Evolutionary conservation across 2,888 invertebrate species (phyloP).

Genomic region (Urechis unicinctus): DNA sequence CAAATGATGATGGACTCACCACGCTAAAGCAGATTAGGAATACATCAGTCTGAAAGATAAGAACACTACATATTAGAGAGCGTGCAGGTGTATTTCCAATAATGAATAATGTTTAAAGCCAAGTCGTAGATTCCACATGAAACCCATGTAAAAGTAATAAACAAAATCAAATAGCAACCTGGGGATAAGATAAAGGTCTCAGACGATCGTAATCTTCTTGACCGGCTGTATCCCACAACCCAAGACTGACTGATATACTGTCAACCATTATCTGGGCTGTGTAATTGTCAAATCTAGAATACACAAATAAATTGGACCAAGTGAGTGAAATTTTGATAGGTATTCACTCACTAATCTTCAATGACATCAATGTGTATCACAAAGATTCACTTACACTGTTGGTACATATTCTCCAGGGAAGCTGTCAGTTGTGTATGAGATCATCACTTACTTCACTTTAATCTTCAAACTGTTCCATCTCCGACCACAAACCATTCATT

Average conservation of each 20-base stretch:
- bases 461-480: conserved; percentile 60
- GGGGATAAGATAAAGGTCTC: conserved; percentile 78
- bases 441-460: conserved; percentile 60
- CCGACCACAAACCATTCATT: conserved; percentile 61
- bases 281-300: conserved; percentile 24
- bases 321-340: neutral
- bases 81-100: too few relatives aligned
- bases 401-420: conserved; percentile 61
- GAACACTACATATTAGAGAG: neutral
- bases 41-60: conserved; percentile 76
- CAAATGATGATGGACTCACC: conserved; percentile 97
- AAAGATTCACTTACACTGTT: conserved; percentile 54
- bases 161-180: conserved; percentile 11
- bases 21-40: conserved; percentile 99
- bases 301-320: conserved; percentile 3
- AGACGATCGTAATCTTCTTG: conserved; percentile 96
- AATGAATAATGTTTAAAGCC: neutral
- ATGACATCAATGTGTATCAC: neutral
- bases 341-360: neutral
- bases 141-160: neutral
- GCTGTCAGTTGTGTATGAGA: conserved; percentile 59
- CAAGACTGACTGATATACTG: conserved; percentile 30
- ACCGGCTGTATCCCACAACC: conserved; percentile 89
- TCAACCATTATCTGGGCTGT: conserved; percentile 24
- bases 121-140: neutral